Evolutionary conservation across 2,888 invertebrate species (phyloP), one percentile per base, ranked within the genome.

Genomic region (Agriopis leucophaearia): DNA sequence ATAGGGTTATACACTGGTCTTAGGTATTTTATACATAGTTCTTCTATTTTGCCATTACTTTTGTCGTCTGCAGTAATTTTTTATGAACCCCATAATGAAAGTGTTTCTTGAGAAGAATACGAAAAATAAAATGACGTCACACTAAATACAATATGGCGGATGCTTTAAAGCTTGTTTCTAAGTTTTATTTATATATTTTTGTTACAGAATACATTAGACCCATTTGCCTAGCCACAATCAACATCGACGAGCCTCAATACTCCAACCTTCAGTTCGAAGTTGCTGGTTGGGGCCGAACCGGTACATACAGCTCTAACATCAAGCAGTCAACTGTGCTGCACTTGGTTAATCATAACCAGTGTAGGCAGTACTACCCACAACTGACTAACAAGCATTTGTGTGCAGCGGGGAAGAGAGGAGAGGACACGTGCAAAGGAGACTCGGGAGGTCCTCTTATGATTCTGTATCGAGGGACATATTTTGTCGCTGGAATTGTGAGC

Each of bases 381-480:
- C 76, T 94, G 44, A 83, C 87, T 2, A 79, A 78, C 0, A 73
- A 83, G 2, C 92, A 92, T 72, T 67, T 93, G n/a, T 93, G 92
- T 74, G 93, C 93, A 6, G 89, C 87, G 8, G 92, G 91, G 0
- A 84, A 87, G 42, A 87, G 81, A 0, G 92, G 92, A 0, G 85
- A 92, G 71, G 94, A 93, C 66, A 91, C 93, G 7, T 93, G 94
- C 72, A 91, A 91, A 78, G 94, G 93, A 2, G 93, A 93, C 74
- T 94, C 93, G 2, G 93, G 93, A 18, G 92, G 92, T 8, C 93
- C 93, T 1, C 76, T 93, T 27, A 94, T 94, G 93, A 87, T 87
- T 76, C 45, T 88, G 18, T 89, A 88, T 65, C 82, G 85, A 63
- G 89, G 87, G 18, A 88, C 82, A 69, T 91, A 91, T 76, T 89